Base-by-base conservation (phyloP, 1,140 invertebrate genomes). In the Doryteuthis pealeii region DNA sequence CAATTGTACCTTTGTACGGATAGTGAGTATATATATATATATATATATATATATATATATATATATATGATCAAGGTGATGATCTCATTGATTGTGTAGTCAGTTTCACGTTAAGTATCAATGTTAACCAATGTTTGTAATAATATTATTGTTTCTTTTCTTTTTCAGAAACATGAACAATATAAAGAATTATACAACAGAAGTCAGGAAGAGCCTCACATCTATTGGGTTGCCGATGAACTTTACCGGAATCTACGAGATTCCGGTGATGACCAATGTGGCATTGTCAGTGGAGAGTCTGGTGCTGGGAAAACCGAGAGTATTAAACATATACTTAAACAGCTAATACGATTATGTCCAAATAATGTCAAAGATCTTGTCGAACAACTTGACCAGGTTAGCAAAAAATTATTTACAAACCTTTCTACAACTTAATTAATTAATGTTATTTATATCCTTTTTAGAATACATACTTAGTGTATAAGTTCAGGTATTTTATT, bases 281-380 rank as follows among this genome's bases (percentile, higher is more conserved):
- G 96, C 81, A 94, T 99, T 62, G 98, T 99, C 90, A 96, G 94
- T 30, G 97, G 97, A 1, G 97, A 99, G 88, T 96, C 95, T 78
- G 97, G 97, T 0, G 77, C 81, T 15, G 83, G 84, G 1, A 85
- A 85, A 66, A 85, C 84, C 18, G 84, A 85, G 45, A 82, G 77
- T 28, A 83, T 83, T 2, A 85, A 85, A 74, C 79, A 83, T 15
- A 79, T 85, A 76, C 79, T 85, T 28, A 77, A 79, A 71, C 84
- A 85, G 49, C 72, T 85, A 2, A 83, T 82, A 77, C 76, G 72
- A 54, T 75, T 83, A 31, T 79, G 79, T 62, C 77, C 79, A 4
- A 83, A 77, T 72, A 75, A 78, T 18, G 78, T 79, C 54, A 49
- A 58, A 3, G 70, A 74, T 15, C 70, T 82, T 5, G 72, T 83